Percentiles rank a stretch among this genome's conserved stretches.
Conservation (phyloP, 1,140 invertebrate species). For the Uloborus diversus region DNA sequence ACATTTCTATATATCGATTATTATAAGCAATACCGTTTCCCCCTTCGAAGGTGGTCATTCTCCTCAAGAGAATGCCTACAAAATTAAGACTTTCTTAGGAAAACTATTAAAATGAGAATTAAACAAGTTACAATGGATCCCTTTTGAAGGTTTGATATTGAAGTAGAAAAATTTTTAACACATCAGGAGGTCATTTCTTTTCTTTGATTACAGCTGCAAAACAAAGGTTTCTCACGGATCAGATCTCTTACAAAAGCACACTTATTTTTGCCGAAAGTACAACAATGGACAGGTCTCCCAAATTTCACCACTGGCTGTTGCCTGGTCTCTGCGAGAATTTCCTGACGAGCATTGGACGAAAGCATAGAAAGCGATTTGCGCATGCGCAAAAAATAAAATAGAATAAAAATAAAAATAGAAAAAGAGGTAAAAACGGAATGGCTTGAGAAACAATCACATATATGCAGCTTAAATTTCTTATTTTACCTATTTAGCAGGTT, state of each 20-base stretch:
- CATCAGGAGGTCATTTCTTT: too few relatives aligned
- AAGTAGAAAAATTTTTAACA: too few relatives aligned
- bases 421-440: too few relatives aligned
- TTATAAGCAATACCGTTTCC: conserved; percentile 24
- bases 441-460: too few relatives aligned
- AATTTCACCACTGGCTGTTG: conserved; percentile 7
- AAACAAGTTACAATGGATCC: conserved; percentile 8
- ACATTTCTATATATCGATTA: conserved; percentile 22
- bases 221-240: too few relatives aligned
- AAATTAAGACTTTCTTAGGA: background rate
- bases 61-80: conserved; percentile 15
- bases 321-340: conserved; percentile 30
- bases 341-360: background rate
- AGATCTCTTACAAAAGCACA: too few relatives aligned
- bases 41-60: conserved; percentile 38
- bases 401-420: background rate
- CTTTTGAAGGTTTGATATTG: too few relatives aligned
- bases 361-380: background rate
- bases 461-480: too few relatives aligned
- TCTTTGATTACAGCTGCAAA: too few relatives aligned
- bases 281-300: background rate
- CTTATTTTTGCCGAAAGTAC: background rate
- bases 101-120: conserved; percentile 4
- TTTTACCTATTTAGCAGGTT: too few relatives aligned
- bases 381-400: conserved; percentile 3